A percentile compares a stretch with the other conserved stretches of the same genome.
phyloP scores from a whole-genome alignment of 1,140 invertebrate genomes.

The Uloborus diversus region DNA sequence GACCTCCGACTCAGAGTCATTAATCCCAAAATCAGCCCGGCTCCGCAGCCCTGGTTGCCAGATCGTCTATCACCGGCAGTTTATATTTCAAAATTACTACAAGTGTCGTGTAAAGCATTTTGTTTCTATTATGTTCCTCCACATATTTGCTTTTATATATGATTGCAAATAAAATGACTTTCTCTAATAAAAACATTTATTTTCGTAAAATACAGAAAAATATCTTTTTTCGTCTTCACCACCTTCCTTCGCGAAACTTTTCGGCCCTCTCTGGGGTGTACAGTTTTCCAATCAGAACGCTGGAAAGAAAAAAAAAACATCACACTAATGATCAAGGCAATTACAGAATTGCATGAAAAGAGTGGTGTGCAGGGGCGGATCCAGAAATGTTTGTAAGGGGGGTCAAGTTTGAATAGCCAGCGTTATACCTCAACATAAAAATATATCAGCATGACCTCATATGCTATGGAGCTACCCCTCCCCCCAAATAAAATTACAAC shows the following conservation, averaged over 20 bases:
- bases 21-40: no score
- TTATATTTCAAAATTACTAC: no score
- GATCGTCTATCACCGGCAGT: no score
- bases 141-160: background rate
- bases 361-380: no score
- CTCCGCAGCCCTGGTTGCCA: no score
- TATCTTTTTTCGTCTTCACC: background rate
- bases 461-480: background rate
- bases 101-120: no score
- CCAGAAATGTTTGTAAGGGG: background rate
- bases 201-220: background rate
- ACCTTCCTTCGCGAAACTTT: constrained; percentile 40
- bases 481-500: no score
- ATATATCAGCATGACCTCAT: background rate
- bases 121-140: no score
- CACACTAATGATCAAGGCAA: background rate
- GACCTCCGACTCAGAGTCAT: no score
- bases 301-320: background rate
- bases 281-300: constrained; percentile 17
- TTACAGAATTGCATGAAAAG: background rate
- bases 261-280: constrained; percentile 37
- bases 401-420: background rate
- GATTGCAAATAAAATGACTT: background rate
- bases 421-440: background rate
- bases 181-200: background rate